phyloP scores from a whole-genome alignment of 30 jellyfish, hydroid and myxozoan genomes.

The Cassiopea xamachana region DNA sequence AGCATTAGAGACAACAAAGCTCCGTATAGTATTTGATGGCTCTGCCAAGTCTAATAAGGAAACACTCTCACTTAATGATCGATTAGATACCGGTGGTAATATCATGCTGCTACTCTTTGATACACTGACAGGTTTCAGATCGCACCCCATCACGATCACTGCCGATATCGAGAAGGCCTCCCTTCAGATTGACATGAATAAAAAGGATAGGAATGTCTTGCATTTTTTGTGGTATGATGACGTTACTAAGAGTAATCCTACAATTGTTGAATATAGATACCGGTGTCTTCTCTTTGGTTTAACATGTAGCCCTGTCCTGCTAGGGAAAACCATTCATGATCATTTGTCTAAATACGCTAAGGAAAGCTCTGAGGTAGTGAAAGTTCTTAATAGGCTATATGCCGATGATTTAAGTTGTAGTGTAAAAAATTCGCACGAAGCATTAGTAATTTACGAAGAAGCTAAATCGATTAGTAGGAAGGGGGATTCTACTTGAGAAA shows the following conservation, averaged over 20 bases:
- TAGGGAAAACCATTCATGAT: slow-evolving; percentile 28
- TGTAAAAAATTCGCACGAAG: slow-evolving; percentile 15
- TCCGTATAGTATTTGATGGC: slow-evolving; percentile 47
- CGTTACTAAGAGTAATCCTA: not conserved
- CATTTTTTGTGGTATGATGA: slow-evolving; percentile 51
- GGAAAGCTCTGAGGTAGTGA: slow-evolving; percentile 9
- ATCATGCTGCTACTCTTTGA: slow-evolving; percentile 2
- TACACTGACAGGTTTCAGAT: slow-evolving; percentile 9
- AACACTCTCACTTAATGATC: slow-evolving; percentile 13
- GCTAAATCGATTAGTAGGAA: slow-evolving; percentile 11
- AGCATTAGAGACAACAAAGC: slow-evolving; percentile 32
- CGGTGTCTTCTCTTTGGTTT: slow-evolving; percentile 35
- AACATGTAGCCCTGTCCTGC: slow-evolving; percentile 27
- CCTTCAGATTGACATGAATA: slow-evolving; percentile 23
- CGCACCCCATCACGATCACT: not conserved
- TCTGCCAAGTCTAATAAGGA: slow-evolving; percentile 13
- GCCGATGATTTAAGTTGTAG: slow-evolving; percentile 30
- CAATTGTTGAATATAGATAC: slow-evolving; percentile 9
- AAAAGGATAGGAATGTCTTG: slow-evolving; percentile 25
- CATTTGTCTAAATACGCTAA: slow-evolving; percentile 8
- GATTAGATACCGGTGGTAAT: slow-evolving; percentile 19
- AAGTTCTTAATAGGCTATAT: slow-evolving; percentile 16
- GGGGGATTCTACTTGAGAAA: slow-evolving; percentile 76
- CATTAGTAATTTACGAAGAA: slow-evolving; percentile 10
- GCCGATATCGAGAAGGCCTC: slow-evolving; percentile 54